Evolutionary conservation across 1,140 invertebrate genomes (phyloP).

Genomic region (Elymnias hypermnestra): DNA sequence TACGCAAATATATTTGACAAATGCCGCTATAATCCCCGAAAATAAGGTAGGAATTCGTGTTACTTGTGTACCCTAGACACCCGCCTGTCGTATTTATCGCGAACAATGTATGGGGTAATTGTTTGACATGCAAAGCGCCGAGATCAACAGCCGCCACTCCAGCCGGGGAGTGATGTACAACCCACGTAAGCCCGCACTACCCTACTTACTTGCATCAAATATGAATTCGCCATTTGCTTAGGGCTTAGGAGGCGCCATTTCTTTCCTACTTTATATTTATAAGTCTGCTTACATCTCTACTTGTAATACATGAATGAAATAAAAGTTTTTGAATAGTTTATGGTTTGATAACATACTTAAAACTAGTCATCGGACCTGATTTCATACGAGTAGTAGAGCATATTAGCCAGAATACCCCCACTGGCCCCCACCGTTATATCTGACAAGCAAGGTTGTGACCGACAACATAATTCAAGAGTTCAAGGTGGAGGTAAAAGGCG

Average conservation of each 20-base stretch:
- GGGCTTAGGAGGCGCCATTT: conserved; percentile 5
- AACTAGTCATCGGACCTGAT: too few species aligned
- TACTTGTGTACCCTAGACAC: neutral
- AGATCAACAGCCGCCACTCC: conserved; percentile 53
- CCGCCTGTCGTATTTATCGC: conserved; percentile 51
- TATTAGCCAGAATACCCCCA: too few species aligned
- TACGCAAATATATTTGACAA: too few species aligned
- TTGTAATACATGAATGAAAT: neutral
- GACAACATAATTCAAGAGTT: too few species aligned
- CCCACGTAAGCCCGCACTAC: conserved; percentile 24
- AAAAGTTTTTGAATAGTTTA: too few species aligned
- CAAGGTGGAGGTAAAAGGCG: too few species aligned
- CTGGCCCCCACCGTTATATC: too few species aligned
- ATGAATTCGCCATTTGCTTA: conserved; percentile 22
- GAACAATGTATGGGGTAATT: conserved; percentile 63
- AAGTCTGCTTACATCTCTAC: conserved; percentile 1
- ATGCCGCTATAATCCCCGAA: too few species aligned
- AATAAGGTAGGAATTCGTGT: too few species aligned
- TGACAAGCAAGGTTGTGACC: too few species aligned
- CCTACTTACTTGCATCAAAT: conserved; percentile 23
- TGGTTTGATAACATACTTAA: too few species aligned
- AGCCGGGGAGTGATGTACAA: conserved; percentile 30
- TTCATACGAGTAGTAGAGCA: too few species aligned
- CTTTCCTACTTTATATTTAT: conserved; percentile 14
- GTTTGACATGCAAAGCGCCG: conserved; percentile 65